These are phyloP conservation scores for Argyresthia goedartella DNA, from an alignment of 2,888 invertebrate genomes.

Conservation along the genomic window DNA sequence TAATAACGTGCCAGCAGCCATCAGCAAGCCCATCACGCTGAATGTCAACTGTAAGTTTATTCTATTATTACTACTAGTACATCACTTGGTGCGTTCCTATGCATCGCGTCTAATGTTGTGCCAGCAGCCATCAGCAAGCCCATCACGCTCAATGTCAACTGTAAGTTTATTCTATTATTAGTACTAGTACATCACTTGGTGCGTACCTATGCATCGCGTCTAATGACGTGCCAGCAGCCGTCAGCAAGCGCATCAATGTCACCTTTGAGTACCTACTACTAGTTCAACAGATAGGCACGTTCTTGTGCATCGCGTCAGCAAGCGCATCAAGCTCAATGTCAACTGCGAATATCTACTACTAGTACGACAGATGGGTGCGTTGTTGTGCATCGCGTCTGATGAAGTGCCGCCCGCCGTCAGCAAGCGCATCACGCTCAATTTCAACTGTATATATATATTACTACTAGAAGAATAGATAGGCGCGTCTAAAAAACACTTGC, in stretches of 20 bases:
- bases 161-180: constrained; percentile 71
- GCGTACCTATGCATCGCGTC: constrained; percentile 92
- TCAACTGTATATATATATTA: constrained; percentile 82
- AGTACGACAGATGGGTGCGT: constrained; percentile 70
- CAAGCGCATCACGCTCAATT: constrained; percentile 87
- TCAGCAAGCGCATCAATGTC: constrained; percentile 90
- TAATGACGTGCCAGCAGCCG: constrained; percentile 92
- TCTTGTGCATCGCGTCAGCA: constrained; percentile 93
- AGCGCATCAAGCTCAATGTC: too few species aligned
- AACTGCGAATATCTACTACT: not conserved
- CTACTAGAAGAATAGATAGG: not conserved
- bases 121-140: constrained; percentile 92
- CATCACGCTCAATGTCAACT: constrained; percentile 89
- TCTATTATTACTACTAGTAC: not conserved
- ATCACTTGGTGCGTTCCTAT: constrained; percentile 85
- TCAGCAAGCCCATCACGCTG: constrained; percentile 88
- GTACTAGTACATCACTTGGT: constrained; percentile 65
- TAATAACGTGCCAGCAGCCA: constrained; percentile 92
- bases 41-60: constrained; percentile 89
- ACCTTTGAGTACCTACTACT: constrained; percentile 82
- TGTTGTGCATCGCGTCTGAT: constrained; percentile 92
- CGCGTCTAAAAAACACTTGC: too few species aligned
- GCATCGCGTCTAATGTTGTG: constrained; percentile 93
- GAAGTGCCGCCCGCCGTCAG: constrained; percentile 93
- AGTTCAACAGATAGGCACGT: constrained; percentile 70